A percentile compares a stretch with the other conserved stretches of the same genome.
These are phyloP conservation scores for Girardinichthys multiradiatus DNA, from an alignment of 2,113 vertebrate species.

Conservation along the genomic window DNA sequence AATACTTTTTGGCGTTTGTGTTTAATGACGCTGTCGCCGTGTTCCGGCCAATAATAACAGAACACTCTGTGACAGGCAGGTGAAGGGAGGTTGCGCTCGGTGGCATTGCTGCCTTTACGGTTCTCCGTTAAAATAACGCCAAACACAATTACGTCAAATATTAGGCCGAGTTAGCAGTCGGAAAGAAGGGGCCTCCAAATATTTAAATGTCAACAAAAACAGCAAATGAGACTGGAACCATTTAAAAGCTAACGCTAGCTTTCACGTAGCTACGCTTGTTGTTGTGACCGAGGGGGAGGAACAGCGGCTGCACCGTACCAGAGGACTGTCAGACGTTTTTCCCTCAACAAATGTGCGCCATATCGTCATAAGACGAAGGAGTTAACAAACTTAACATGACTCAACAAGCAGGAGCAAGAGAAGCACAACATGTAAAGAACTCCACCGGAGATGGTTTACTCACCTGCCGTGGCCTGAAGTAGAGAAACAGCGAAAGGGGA, in stretches of 20 bases:
- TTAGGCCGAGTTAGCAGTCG: background rate
- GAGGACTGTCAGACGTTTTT: slow-evolving; percentile 64
- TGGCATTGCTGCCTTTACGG: slow-evolving; percentile 38
- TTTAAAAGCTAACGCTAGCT: slow-evolving; percentile 33
- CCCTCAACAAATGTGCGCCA: slow-evolving; percentile 71
- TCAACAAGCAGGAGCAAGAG: background rate
- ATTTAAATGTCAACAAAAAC: background rate
- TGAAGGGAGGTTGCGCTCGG: slow-evolving; percentile 44
- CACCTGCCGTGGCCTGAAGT: slow-evolving; percentile 79
- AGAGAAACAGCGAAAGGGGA: slow-evolving; percentile 77
- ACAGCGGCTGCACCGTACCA: slow-evolving; percentile 65
- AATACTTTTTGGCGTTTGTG: background rate
- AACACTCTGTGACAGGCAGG: slow-evolving; percentile 35
- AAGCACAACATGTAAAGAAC: background rate
- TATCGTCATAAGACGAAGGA: slow-evolving; percentile 56
- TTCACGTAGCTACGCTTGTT: slow-evolving; percentile 47
- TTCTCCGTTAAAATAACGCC: slow-evolving; percentile 32
- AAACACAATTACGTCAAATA: background rate
- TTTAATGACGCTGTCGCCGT: background rate
- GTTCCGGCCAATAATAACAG: background rate
- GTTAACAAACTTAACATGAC: slow-evolving; percentile 1
- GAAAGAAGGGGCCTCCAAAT: background rate
- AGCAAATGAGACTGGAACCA: background rate
- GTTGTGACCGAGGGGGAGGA: slow-evolving; percentile 71
- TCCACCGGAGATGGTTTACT: background rate